Evolutionary conservation across 1,140 invertebrate genomes (phyloP).

Genomic region (Anoplolepis gracilipes): DNA sequence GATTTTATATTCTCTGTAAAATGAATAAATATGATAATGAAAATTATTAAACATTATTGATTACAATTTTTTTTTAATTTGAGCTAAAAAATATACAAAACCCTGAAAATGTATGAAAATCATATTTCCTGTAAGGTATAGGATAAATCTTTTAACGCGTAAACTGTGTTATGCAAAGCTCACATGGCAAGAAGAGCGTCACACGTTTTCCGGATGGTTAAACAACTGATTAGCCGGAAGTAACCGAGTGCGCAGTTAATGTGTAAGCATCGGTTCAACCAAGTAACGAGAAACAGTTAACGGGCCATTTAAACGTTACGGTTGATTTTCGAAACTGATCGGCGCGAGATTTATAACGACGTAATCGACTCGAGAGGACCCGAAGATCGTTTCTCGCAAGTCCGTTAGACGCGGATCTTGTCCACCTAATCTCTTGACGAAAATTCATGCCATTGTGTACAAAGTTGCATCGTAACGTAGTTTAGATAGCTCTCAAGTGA

Average conservation of each 20-base stretch:
- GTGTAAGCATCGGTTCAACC: background rate
- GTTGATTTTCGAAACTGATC: conserved; percentile 23
- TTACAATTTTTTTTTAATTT: background rate
- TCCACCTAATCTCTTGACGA: conserved; percentile 23
- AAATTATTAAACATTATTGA: background rate
- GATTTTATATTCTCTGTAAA: background rate
- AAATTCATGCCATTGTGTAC: conserved; percentile 8
- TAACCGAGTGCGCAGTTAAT: conserved; percentile 28
- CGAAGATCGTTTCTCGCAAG: background rate
- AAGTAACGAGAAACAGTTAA: conserved; percentile 28
- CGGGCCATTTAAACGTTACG: conserved; percentile 24
- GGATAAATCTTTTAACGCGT: background rate
- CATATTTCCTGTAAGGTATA: background rate
- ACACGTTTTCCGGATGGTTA: conserved; percentile 3
- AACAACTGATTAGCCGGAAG: conserved; percentile 11
- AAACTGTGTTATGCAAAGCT: background rate
- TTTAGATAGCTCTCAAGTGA: conserved; percentile 32
- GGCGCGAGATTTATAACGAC: background rate
- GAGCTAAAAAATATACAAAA: background rate
- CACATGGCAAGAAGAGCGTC: background rate
- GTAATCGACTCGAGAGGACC: background rate
- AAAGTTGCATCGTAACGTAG: conserved; percentile 14
- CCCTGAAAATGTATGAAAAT: background rate
- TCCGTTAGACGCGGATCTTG: background rate
- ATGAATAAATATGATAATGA: background rate